These are phyloP conservation scores for Epinotia bilunana DNA, from an alignment of 2,888 invertebrate genomes.

Conservation along the genomic window DNA sequence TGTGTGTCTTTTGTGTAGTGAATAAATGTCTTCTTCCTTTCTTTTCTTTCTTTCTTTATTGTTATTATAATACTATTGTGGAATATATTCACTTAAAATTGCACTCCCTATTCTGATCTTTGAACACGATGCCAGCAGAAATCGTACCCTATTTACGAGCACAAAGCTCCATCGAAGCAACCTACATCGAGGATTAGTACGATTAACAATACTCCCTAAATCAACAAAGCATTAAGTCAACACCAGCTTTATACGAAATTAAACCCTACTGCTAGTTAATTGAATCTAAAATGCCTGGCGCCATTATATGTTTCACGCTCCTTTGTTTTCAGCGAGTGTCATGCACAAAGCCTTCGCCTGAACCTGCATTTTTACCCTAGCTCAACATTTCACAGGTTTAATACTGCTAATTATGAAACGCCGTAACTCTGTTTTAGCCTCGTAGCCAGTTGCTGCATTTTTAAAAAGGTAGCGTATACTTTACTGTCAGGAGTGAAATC, in stretches of 20 bases:
- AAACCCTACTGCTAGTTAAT: background rate
- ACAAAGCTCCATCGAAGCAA: conserved; percentile 30
- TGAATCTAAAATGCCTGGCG: background rate
- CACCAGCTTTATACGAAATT: background rate
- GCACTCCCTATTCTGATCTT: background rate
- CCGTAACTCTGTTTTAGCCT: background rate
- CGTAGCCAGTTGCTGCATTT: background rate
- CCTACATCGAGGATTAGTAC: conserved; percentile 34
- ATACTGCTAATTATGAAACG: conserved; percentile 1
- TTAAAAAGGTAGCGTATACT: background rate
- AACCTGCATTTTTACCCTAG: conserved; percentile 24
- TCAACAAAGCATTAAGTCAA: background rate
- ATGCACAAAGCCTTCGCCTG: conserved; percentile 24
- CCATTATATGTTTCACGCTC: background rate
- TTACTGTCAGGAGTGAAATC: conserved; percentile 13
- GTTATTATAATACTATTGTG: background rate
- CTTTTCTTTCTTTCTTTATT: no score
- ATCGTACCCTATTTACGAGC: conserved; percentile 20
- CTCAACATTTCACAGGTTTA: conserved; percentile 36
- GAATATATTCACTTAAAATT: background rate
- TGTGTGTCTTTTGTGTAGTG: no score
- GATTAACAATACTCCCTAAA: conserved; percentile 16
- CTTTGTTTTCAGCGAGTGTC: background rate
- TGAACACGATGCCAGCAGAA: background rate
- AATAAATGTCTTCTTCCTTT: no score